Evolutionary conservation across 2,113 vertebrate genomes (phyloP), one percentile per base, ranked within the genome.

Genomic region (Oreocharis arfaki): DNA sequence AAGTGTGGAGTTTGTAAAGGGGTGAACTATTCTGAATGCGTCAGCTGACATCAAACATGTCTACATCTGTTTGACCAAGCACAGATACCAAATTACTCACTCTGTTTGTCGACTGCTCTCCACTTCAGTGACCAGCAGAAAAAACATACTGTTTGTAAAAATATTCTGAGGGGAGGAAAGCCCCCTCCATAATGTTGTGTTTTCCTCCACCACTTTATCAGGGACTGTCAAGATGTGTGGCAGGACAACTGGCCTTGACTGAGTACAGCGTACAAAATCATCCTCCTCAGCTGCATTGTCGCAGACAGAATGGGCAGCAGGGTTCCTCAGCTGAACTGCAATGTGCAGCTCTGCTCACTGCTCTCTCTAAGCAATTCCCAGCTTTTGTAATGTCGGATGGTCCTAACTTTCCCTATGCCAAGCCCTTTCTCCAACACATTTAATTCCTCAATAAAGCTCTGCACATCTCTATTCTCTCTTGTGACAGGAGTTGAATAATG

Each of bases 401-500:
- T 67, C 64, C 84, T 46, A 52, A 63, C 6, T 69, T 87, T 90
- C 65, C 27, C 21, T 46, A 42, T 41, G 41, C 74, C 57, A 78
- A 87, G 30, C 26, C 50, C 44, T 71, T 90, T 90, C 84, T 93
- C n/a, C 2, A 4, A 67, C 76, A 91, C 49, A 61, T 82, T 87
- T 78, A 75, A 89, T 91, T 93, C 73, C 80, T 94, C 85, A 93
- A 59, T 59, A 59, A 61, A 59, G 41, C 60, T 81, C 76, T 68
- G 83, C 39, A 89, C 79, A 89, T 95, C 90, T 94, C 90, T 90
- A 14, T 75, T 96, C 68, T 84, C 32, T 92, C 73, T 93, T 68
- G 46, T 90, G 92, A 96, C 92, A 93, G 76, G 79, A 68, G 77
- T 68, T 92, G 83, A 96, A 84, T 90, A 75, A 93, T 32, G 18